Evolutionary conservation across 1,140 invertebrate species (phyloP).

Genomic region (Zaprionus ghesquierei): DNA sequence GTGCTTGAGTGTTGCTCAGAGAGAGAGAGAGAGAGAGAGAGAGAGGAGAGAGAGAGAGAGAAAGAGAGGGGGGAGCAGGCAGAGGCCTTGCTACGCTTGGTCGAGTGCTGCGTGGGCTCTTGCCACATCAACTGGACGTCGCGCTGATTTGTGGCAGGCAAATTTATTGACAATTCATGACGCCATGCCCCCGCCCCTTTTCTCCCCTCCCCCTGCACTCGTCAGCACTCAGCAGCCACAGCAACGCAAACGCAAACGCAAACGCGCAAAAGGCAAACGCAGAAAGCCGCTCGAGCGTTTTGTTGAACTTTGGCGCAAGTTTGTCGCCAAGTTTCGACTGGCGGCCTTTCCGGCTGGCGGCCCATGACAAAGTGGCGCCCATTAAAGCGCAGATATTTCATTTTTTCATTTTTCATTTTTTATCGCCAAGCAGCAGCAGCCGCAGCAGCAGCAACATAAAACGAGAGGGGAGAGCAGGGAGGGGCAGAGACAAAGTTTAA

Average conservation of each 20-base stretch:
- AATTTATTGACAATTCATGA: slow-evolving; percentile 80
- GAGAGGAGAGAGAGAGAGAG: neutral
- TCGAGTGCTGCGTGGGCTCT: neutral
- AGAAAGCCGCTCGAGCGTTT: slow-evolving; percentile 58
- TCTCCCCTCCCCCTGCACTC: neutral
- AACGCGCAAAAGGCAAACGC: neutral
- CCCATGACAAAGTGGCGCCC: slow-evolving; percentile 71
- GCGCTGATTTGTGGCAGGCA: slow-evolving; percentile 73
- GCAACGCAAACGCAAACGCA: too few species aligned
- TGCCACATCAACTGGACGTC: slow-evolving; percentile 30
- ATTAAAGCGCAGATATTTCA: slow-evolving; percentile 77
- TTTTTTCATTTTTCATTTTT: slow-evolving; percentile 48
- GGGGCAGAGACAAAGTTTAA: slow-evolving; percentile 76
- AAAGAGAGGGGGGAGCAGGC: neutral
- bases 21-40: neutral
- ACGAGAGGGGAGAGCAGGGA: slow-evolving; percentile 43
- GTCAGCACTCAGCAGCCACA: slow-evolving; percentile 9
- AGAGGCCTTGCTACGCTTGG: neutral
- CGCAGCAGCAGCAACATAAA: slow-evolving; percentile 23
- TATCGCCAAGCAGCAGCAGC: slow-evolving; percentile 11
- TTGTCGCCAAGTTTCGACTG: slow-evolving; percentile 67
- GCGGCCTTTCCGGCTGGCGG: slow-evolving; percentile 57
- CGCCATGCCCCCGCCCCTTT: neutral
- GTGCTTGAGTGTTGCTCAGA: slow-evolving; percentile 5
- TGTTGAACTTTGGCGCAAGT: slow-evolving; percentile 77